phyloP scores from a whole-genome alignment of 2,797 vertebrate genomes.

The Semotilus atromaculatus region DNA sequence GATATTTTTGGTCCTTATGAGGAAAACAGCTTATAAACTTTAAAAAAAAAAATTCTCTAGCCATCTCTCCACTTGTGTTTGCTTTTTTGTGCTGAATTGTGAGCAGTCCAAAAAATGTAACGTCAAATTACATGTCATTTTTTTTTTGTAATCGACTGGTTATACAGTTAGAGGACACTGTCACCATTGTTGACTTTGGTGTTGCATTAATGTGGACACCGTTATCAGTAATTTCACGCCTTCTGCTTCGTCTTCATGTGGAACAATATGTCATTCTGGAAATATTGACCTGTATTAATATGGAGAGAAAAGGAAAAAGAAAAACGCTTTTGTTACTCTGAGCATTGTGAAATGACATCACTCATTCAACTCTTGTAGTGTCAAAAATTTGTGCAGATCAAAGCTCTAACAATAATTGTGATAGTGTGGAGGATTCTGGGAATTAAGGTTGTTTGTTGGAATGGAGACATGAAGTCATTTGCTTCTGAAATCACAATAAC shows the following conservation, averaged over 20 bases:
- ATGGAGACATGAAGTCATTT: neutral
- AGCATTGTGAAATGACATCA: conserved; percentile 42
- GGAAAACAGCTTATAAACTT: too few relatives aligned
- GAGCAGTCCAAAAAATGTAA: conserved; percentile 11
- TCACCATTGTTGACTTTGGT: conserved; percentile 30
- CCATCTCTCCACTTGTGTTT: conserved; percentile 28
- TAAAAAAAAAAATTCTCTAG: too few relatives aligned
- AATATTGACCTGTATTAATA: conserved; percentile 73
- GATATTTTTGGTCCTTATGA: too few relatives aligned
- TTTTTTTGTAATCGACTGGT: conserved; percentile 14
- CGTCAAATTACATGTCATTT: neutral
- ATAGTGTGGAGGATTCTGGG: neutral
- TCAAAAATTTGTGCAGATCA: conserved; percentile 60
- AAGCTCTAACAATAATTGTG: conserved; percentile 48
- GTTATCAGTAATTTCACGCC: conserved; percentile 73
- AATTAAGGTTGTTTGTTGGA: neutral
- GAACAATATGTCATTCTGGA: conserved; percentile 66
- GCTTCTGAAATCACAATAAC: neutral
- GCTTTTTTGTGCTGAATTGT: neutral
- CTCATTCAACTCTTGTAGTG: conserved; percentile 8
- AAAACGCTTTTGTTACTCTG: conserved; percentile 48
- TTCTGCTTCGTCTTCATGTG: conserved; percentile 69
- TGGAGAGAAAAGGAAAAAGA: conserved; percentile 51
- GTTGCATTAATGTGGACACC: conserved; percentile 67
- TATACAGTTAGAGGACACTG: conserved; percentile 41